Evolutionary conservation across 2,888 invertebrate species (phyloP).

Genomic region (Leucophenga maculata): DNA sequence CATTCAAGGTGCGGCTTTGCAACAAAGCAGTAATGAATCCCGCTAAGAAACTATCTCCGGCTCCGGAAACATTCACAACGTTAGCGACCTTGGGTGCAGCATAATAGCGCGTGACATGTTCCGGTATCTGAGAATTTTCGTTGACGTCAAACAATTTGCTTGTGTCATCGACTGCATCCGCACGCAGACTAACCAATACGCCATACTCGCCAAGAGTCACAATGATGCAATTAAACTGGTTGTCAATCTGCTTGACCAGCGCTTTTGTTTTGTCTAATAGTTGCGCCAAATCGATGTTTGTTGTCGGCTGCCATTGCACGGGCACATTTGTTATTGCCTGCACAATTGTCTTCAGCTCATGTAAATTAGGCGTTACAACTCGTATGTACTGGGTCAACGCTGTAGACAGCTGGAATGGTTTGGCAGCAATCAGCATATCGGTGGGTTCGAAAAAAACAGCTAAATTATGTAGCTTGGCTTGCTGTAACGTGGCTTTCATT

Average conservation of each 20-base stretch:
- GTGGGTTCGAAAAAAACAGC: slow-evolving; percentile 96
- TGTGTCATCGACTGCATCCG: slow-evolving; percentile 40
- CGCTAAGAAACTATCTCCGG: slow-evolving; percentile 84
- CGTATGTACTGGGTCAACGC: slow-evolving; percentile 63
- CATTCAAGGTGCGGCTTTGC: slow-evolving; percentile 74
- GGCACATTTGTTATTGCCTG: slow-evolving; percentile 68
- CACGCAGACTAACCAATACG: slow-evolving; percentile 72
- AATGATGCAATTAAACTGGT: slow-evolving; percentile 75
- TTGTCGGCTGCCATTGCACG: slow-evolving; percentile 36
- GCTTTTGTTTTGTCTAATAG: slow-evolving; percentile 60
- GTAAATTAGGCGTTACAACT: slow-evolving; percentile 85
- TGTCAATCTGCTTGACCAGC: slow-evolving; percentile 71
- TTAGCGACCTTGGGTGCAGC: slow-evolving; percentile 56
- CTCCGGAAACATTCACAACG: slow-evolving; percentile 85
- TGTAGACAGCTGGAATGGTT: slow-evolving; percentile 75
- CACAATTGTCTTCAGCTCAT: slow-evolving; percentile 82
- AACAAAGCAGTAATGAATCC: slow-evolving; percentile 80
- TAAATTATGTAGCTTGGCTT: slow-evolving; percentile 77
- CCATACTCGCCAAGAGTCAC: slow-evolving; percentile 79
- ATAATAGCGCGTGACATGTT: slow-evolving; percentile 51
- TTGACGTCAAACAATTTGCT: slow-evolving; percentile 30
- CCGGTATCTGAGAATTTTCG: slow-evolving; percentile 33
- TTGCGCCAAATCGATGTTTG: slow-evolving; percentile 28
- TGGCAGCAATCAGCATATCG: slow-evolving; percentile 82
- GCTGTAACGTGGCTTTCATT: slow-evolving; percentile 77